Percentiles rank a stretch among this genome's conserved stretches.
phyloP scores from a whole-genome alignment of 2,888 invertebrate species.

The Heliothis peltigera region DNA sequence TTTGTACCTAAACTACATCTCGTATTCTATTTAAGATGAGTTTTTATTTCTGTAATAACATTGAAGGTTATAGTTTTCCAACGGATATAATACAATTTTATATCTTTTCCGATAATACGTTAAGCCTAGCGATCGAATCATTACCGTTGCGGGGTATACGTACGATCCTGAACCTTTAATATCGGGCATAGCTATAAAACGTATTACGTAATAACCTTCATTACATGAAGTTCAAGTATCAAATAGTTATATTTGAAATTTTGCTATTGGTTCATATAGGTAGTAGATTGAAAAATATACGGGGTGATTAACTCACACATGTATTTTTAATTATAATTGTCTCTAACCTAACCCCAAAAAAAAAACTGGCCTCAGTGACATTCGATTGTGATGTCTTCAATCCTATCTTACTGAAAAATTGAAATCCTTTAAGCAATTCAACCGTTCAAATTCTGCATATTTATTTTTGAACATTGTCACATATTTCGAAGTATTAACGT shows the following conservation, averaged over 20 bases:
- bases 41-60: constrained; percentile 58
- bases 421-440: no score
- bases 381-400: no score
- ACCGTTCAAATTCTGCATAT: no score
- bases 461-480: neutral
- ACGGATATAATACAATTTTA: constrained; percentile 59
- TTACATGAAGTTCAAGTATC: neutral
- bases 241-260: neutral
- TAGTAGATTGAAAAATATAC: no score
- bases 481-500: neutral
- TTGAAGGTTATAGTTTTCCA: constrained; percentile 54
- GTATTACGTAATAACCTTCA: constrained; percentile 26
- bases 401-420: no score
- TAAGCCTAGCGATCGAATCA: constrained; percentile 37
- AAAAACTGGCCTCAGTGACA: no score
- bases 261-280: no score
- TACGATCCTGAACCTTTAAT: constrained; percentile 25
- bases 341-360: no score
- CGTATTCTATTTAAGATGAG: constrained; percentile 47
- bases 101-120: constrained; percentile 57
- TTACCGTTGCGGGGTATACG: constrained; percentile 33
- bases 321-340: no score
- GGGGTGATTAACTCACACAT: no score
- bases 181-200: constrained; percentile 20
- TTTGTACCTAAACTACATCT: constrained; percentile 29